These are phyloP conservation scores for Neomorphus geoffroyi DNA, from an alignment of 2,797 vertebrate genomes.

Conservation along the genomic window DNA sequence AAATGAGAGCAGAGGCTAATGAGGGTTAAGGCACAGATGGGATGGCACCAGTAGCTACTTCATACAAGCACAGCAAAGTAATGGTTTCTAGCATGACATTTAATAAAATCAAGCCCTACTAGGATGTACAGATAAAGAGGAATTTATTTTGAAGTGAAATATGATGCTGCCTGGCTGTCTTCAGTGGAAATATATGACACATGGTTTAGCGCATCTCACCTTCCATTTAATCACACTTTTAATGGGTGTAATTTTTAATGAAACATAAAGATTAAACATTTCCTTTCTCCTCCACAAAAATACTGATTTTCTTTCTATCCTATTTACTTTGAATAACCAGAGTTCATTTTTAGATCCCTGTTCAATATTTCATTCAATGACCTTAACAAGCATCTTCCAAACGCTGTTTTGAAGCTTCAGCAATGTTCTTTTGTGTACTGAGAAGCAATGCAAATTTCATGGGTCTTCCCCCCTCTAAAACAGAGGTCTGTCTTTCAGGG, in stretches of 20 bases:
- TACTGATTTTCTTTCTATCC: background rate
- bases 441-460: background rate
- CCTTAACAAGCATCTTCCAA: background rate
- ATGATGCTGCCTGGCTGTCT: background rate
- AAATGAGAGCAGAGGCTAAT: conserved; percentile 42
- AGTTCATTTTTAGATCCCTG: background rate
- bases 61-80: background rate
- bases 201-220: background rate
- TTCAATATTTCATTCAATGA: background rate
- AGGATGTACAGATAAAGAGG: background rate
- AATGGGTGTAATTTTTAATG: background rate
- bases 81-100: background rate
- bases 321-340: background rate
- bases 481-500: background rate
- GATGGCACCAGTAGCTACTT: conserved; percentile 17
- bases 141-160: background rate
- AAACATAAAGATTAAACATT: background rate
- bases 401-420: background rate
- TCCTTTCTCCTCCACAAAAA: background rate
- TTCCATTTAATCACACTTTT: background rate
- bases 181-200: background rate
- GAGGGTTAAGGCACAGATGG: conserved; percentile 34
- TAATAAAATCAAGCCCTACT: background rate
- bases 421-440: background rate
- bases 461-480: background rate